These are phyloP conservation scores for Danio aesculapii DNA, from an alignment of 2,797 vertebrate genomes.

Conservation along the genomic window DNA sequence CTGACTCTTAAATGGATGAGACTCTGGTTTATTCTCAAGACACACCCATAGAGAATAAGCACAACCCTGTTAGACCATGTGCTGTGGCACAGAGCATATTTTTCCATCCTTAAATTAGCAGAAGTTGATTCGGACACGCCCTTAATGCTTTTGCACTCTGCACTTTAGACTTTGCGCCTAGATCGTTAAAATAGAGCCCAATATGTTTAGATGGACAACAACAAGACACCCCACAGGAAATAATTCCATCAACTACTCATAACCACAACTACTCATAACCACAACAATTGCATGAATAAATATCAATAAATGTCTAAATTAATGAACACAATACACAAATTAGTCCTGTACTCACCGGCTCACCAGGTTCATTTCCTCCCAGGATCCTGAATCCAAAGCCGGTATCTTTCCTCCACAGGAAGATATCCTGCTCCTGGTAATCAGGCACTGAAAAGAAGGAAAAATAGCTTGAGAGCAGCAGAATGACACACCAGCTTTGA, in stretches of 20 bases:
- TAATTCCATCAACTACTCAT: not conserved
- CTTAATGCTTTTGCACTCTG: too few relatives aligned
- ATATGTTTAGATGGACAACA: not conserved
- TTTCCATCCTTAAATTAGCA: too few relatives aligned
- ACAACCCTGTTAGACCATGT: too few relatives aligned
- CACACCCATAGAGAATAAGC: too few relatives aligned
- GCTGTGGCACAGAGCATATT: too few relatives aligned
- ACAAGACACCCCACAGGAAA: not conserved
- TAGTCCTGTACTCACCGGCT: constrained; percentile 86
- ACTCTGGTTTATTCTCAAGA: too few relatives aligned
- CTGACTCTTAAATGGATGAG: too few relatives aligned
- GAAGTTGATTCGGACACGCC: too few relatives aligned
- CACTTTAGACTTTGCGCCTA: too few relatives aligned
- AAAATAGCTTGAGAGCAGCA: constrained; percentile 47
- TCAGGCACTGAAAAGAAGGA: constrained; percentile 88
- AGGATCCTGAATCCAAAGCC: constrained; percentile 99
- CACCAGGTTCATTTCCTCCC: constrained; percentile 97
- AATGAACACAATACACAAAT: constrained; percentile 3
- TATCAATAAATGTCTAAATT: not conserved
- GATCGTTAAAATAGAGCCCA: too few relatives aligned
- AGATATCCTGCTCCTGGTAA: constrained; percentile 99
- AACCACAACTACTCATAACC: not conserved
- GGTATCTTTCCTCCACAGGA: constrained; percentile 99
- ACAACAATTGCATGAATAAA: not conserved
- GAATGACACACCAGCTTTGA: constrained; percentile 50